A percentile compares a stretch with the other conserved stretches of the same genome.
phyloP scores from a whole-genome alignment of 2,113 vertebrate species.

The Myotis yumanensis region DNA sequence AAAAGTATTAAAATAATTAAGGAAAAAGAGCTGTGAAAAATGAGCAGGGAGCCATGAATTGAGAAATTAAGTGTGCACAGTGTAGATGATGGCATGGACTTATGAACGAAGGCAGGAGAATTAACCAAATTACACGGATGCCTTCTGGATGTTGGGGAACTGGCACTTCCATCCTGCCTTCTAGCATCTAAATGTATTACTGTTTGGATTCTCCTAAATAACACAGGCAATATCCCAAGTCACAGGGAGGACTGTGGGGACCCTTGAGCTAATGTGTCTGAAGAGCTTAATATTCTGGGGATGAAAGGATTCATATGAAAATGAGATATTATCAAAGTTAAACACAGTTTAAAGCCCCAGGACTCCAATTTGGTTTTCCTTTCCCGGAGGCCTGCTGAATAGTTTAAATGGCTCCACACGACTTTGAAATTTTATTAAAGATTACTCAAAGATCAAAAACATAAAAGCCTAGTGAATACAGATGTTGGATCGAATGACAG shows the following conservation, averaged over 20 bases:
- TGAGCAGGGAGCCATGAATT: rapidly evolving
- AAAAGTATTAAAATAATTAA: neutral
- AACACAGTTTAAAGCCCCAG: constrained; percentile 59
- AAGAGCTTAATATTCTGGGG: constrained; percentile 44
- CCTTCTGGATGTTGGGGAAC: rapidly evolving
- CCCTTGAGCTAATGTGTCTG: neutral
- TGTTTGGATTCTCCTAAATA: neutral
- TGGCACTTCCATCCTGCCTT: neutral
- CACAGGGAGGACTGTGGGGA: neutral
- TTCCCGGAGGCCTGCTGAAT: constrained; percentile 56
- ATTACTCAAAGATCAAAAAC: constrained; percentile 35
- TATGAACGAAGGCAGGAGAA: neutral
- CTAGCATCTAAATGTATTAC: neutral
- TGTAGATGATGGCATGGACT: neutral
- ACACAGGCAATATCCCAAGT: neutral
- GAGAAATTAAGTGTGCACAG: neutral
- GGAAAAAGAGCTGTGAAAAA: neutral
- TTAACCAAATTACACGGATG: rapidly evolving
- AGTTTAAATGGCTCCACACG: constrained; percentile 41
- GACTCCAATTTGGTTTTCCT: constrained; percentile 42
- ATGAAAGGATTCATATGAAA: constrained; percentile 53
- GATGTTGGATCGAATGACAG: neutral
- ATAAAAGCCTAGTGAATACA: neutral
- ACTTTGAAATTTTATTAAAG: constrained; percentile 70
- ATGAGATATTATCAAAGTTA: constrained; percentile 68